Conservation (phyloP, 2,113 vertebrate genomes). For the Tonatia bakeri region DNA sequence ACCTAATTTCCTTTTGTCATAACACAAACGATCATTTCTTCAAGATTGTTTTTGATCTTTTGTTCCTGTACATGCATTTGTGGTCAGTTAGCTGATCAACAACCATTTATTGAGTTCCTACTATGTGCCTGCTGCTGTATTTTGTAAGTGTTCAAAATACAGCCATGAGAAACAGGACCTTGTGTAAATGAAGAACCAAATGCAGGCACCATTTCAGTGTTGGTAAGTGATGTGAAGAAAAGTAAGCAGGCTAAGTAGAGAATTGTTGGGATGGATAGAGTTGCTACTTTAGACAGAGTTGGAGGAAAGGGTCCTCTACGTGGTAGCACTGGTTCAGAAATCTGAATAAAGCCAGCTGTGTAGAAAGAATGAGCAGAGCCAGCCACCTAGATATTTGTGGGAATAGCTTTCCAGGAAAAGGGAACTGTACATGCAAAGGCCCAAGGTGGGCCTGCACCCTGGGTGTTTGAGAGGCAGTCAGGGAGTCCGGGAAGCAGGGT, state of each 20-base stretch:
- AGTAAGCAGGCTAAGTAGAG: background rate
- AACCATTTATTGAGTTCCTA: background rate
- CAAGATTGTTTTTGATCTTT: background rate
- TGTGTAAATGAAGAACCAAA: background rate
- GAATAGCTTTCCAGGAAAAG: background rate
- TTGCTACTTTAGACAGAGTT: background rate
- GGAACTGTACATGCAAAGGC: background rate
- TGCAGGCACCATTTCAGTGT: background rate
- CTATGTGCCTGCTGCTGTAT: background rate
- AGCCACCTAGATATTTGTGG: background rate
- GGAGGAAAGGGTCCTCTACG: background rate
- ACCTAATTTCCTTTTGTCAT: background rate
- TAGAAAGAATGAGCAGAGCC: background rate
- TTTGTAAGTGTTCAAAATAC: background rate
- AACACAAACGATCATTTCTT: background rate
- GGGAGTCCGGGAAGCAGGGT: background rate
- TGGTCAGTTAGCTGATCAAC: background rate
- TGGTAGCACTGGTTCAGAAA: background rate
- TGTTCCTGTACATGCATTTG: background rate
- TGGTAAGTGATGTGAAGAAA: background rate
- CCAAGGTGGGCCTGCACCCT: background rate
- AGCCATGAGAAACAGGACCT: background rate
- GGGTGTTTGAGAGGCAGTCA: background rate
- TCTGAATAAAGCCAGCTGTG: background rate
- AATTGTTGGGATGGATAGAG: background rate